Conservation (phyloP, 2,797 vertebrate species). For the Steatocranus sp. region DNA sequence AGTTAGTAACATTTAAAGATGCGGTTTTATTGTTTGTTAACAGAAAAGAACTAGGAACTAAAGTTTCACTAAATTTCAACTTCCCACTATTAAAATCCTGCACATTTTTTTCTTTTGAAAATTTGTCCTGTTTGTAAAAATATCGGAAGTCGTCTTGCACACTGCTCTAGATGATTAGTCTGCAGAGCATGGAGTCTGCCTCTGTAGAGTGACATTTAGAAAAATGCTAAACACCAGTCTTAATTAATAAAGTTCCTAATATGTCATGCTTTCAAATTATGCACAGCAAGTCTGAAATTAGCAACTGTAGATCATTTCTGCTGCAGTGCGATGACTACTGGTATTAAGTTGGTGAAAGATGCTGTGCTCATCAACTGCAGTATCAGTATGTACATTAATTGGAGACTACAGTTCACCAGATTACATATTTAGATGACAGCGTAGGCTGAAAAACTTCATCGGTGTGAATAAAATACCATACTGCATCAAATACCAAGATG, state of each 20-base stretch:
- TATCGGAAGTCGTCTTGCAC: not conserved
- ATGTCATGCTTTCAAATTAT: not conserved
- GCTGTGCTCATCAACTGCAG: not conserved
- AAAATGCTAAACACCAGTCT: not conserved
- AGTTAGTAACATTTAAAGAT: not conserved
- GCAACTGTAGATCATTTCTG: not conserved
- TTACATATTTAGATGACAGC: not conserved
- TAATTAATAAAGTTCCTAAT: not conserved
- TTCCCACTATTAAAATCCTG: not conserved
- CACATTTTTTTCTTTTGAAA: not conserved
- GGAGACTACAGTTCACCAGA: not conserved
- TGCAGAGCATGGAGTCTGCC: not conserved
- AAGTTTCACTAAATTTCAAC: not conserved
- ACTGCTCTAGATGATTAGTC: not conserved
- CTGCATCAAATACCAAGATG: not conserved
- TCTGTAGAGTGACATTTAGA: not conserved
- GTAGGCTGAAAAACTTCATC: not conserved
- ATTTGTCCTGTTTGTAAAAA: not conserved
- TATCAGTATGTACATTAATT: not conserved
- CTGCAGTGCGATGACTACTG: not conserved
- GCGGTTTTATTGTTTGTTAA: not conserved
- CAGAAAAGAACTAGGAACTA: not conserved
- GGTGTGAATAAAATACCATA: not conserved
- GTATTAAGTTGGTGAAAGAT: not conserved
- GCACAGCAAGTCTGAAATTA: not conserved